phyloP scores from a whole-genome alignment of 2,888 invertebrate genomes.

The Ditylenchus weischeri region DNA sequence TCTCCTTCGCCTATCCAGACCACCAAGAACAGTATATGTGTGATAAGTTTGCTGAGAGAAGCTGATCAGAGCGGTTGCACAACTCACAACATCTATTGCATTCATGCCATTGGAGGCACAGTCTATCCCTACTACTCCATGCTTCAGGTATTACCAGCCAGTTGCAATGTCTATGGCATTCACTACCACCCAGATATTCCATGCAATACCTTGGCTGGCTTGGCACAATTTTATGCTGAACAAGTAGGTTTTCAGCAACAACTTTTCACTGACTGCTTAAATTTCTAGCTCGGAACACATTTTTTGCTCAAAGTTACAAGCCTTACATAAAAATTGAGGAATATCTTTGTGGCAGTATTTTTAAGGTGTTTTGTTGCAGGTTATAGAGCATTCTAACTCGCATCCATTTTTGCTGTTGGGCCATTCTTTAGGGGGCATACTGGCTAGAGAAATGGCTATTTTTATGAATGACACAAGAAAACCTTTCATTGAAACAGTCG shows the following conservation, averaged over 20 bases:
- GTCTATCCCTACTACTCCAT: constrained; percentile 53
- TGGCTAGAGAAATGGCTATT: constrained; percentile 45
- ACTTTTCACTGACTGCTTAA: background rate
- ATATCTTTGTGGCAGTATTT: too few relatives aligned
- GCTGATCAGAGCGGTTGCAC: background rate
- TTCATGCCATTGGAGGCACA: constrained; percentile 56
- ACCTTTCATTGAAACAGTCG: background rate
- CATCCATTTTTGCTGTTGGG: constrained; percentile 46
- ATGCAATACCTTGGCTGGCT: constrained; percentile 38
- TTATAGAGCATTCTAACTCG: constrained; percentile 3
- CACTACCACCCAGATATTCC: constrained; percentile 43
- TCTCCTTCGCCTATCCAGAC: background rate
- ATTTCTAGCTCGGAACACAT: background rate
- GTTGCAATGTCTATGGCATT: constrained; percentile 47
- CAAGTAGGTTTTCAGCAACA: constrained; percentile 30
- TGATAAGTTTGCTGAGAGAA: constrained; percentile 35
- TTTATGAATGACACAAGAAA: background rate
- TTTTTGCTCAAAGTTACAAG: background rate
- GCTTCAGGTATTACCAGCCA: constrained; percentile 42
- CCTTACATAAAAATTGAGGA: background rate
- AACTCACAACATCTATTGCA: constrained; percentile 41
- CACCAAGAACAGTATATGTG: constrained; percentile 5
- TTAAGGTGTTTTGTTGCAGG: constrained; percentile 14
- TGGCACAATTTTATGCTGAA: constrained; percentile 46
- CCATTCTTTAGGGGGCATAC: constrained; percentile 53